Evolutionary conservation across 2,797 vertebrate genomes (phyloP).

Genomic region (Rhinoraja longicauda): DNA sequence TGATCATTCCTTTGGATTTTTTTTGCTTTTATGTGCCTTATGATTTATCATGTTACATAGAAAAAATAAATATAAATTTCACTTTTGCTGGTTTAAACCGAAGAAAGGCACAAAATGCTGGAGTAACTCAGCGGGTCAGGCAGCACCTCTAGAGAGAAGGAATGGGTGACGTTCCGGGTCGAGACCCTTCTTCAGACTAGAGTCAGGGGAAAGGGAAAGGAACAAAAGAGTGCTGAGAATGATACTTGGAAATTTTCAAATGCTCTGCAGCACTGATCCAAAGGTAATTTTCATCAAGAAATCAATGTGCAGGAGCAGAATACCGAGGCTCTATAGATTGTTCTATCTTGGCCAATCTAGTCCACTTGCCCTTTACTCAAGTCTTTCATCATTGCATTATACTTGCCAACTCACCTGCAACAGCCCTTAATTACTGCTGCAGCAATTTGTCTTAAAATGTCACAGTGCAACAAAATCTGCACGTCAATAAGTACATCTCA

Average conservation of each 20-base stretch:
- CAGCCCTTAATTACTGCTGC: conserved; percentile 56
- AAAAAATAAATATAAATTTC: neutral
- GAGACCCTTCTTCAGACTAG: too few species aligned
- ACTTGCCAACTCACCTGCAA: conserved; percentile 54
- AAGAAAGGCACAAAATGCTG: too few species aligned
- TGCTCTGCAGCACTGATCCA: conserved; percentile 48
- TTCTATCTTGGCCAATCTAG: conserved; percentile 51
- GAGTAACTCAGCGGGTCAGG: too few species aligned
- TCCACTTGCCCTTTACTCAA: conserved; percentile 52
- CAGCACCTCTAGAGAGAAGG: too few species aligned
- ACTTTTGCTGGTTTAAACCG: neutral
- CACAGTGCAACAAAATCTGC: conserved; percentile 58
- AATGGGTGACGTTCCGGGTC: too few species aligned
- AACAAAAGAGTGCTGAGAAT: neutral
- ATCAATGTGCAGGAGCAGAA: conserved; percentile 55
- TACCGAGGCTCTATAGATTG: conserved; percentile 52
- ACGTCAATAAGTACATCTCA: conserved; percentile 62
- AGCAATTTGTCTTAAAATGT: conserved; percentile 65
- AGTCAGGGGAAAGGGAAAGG: too few species aligned
- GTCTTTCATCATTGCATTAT: conserved; percentile 57
- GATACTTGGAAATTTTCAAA: neutral
- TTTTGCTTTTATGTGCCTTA: neutral
- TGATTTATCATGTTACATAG: neutral
- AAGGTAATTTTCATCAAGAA: conserved; percentile 60
- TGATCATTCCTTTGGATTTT: neutral